Base-by-base conservation (phyloP, 2,797 vertebrate species). In the Echiichthys vipera region DNA sequence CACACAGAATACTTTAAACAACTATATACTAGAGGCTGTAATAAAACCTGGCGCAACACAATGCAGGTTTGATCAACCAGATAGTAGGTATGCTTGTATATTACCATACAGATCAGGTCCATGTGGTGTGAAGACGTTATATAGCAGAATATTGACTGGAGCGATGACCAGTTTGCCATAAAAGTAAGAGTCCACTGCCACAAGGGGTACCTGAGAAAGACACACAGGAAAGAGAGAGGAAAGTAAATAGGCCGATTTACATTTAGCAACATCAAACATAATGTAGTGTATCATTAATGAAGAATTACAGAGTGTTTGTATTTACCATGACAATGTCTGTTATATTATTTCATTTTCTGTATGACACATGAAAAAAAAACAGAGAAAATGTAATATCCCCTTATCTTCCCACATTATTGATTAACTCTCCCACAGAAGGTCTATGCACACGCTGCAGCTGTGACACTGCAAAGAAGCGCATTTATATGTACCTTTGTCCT, bases 51-150 rank as follows among this genome's bases (percentile, higher is more conserved):
- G 7, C 14, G 20, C 17, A 10, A 36, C 13, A 50, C 3, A 46
- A 61, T 34, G 8, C 15, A 30, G n/a, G 18, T 15, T 43, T 24
- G 22, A 4, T 45, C 11, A n/a, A 27, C 37, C 32, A 39, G n/a
- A 45, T 40, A 5, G 22, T 25, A 30, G 36, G 49, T 74, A 54
- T n/a, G 57, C 15, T 51, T 32, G 15, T 75, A 43, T 68, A 56
- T 94, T 94, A 99, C 98, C 98, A 27, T 99, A 99, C n/a, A 99
- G 94, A 87, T 99, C 97, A 0, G 98, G 98, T 65, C 98, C 98
- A 15, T 99, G 98, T 53, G 96, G 90, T 13, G 97, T 98, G 88
- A 99, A 99, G 74, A 99, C 96, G 0, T 99, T 99, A 92, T 99
- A 99, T 2, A 98, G 71, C 13, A 99, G 90, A 69, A 99, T 99